phyloP scores from a whole-genome alignment of 2,797 vertebrate species.

The Enteromius paludinosus region DNA sequence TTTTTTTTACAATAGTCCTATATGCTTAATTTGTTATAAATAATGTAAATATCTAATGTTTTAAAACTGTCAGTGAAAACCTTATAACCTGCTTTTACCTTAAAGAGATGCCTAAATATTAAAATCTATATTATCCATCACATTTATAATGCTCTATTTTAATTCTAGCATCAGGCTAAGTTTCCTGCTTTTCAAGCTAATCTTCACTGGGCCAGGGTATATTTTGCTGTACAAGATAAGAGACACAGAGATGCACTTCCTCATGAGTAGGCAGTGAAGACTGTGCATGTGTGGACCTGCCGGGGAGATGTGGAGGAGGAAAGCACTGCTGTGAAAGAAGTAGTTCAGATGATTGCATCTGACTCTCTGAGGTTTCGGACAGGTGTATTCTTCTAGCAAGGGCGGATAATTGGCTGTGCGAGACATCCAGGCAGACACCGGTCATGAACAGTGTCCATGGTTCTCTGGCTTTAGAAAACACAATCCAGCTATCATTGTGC shows the following conservation, averaged over 20 bases:
- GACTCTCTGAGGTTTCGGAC: conserved; percentile 12
- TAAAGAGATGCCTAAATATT: conserved; percentile 2
- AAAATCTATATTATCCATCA: not conserved
- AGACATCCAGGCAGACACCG: not conserved
- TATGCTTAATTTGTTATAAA: not conserved
- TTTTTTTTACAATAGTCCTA: not conserved
- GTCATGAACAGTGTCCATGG: not conserved
- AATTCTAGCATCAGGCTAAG: conserved; percentile 15
- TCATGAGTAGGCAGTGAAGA: conserved; percentile 56
- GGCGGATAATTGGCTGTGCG: not conserved
- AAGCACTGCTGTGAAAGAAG: conserved; percentile 20
- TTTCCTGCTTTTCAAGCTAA: conserved; percentile 36
- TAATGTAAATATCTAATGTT: not conserved
- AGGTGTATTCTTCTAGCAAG: conserved; percentile 23
- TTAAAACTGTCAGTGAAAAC: not conserved
- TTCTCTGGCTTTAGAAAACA: not conserved
- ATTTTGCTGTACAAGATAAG: conserved; percentile 24
- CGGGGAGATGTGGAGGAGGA: conserved; percentile 33
- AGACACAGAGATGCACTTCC: conserved; percentile 57
- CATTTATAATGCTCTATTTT: conserved; percentile 13
- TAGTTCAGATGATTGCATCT: conserved; percentile 7
- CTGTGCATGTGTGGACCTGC: conserved; percentile 60
- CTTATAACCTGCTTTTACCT: not conserved
- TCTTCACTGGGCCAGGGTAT: conserved; percentile 36
- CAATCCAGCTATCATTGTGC: conserved; percentile 15